These are phyloP conservation scores for Ptyas mucosa DNA, from an alignment of 2,113 vertebrate genomes.

Conservation along the genomic window DNA sequence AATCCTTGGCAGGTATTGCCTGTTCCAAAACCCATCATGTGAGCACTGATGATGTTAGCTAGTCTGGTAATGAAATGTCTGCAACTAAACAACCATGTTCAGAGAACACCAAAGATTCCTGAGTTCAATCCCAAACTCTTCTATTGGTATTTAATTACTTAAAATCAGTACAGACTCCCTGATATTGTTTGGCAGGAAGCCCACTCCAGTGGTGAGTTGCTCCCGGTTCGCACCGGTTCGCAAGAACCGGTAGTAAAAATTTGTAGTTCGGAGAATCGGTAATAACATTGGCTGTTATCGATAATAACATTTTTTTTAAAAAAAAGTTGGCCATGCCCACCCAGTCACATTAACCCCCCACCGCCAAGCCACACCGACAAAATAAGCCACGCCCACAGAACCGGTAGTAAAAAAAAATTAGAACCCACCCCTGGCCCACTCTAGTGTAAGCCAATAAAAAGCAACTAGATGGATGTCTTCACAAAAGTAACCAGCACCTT, in stretches of 20 bases:
- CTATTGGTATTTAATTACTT: not conserved
- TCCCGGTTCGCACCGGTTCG: too few relatives aligned
- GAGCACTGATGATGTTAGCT: not conserved
- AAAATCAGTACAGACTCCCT: not conserved
- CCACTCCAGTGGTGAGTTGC: not conserved
- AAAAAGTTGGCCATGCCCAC: too few relatives aligned
- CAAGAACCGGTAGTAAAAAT: too few relatives aligned
- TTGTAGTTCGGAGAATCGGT: too few relatives aligned
- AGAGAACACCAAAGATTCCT: not conserved
- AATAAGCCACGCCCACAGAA: too few relatives aligned
- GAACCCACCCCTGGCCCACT: not conserved
- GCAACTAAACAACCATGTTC: not conserved
- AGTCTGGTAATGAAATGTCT: not conserved
- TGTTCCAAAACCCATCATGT: not conserved
- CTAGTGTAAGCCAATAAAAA: not conserved
- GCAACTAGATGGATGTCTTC: not conserved
- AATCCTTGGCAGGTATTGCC: not conserved
- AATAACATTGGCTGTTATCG: too few relatives aligned
- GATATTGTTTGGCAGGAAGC: not conserved
- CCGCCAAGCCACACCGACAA: too few relatives aligned
- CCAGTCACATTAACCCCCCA: too few relatives aligned
- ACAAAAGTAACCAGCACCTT: not conserved
- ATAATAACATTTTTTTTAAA: too few relatives aligned
- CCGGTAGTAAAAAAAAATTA: too few relatives aligned
- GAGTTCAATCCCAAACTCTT: not conserved